Base-by-base conservation (phyloP, 2,888 invertebrate species). In the Carcina quercana region DNA sequence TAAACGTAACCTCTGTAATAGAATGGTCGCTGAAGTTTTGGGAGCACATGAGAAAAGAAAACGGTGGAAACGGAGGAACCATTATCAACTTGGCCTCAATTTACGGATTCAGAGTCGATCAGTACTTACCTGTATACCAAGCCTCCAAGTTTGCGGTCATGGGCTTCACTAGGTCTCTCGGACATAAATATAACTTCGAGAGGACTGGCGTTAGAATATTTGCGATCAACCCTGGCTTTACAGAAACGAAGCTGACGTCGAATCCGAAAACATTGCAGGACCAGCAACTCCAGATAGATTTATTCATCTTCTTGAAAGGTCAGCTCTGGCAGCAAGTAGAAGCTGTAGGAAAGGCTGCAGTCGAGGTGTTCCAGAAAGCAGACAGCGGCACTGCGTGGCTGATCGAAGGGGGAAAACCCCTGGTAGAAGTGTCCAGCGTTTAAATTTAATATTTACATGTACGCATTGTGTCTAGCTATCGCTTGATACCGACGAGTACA, bases 31-130 rank as follows among this genome's bases (percentile, higher is more conserved):
- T 86, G n/a, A 70, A 87, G 20, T 88, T 84, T 27, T 73, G 87
- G 54, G 74, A 88, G 33, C 78, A 86, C 50, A 86, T 89, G 86
- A 73, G 86, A n/a, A 80, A 64, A 25, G 78, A 86, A 38, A 80
- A 73, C 32, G 79, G 84, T 0, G 87, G 87, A 0, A 62, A 68
- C 20, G 90, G 90, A 6, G 90, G 90, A 1, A 82, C 85, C 1
- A 85, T 91, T 27, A 74, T 91, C n/a, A 91, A 91, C 53, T 69
- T 89, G 13, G 80, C 88, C 1, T 89, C 90, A 1, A 84, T 87
- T 13, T 80, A 86, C 36, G 89, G 89, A 0, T 72, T 83, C 25
- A 68, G 74, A 45, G 62, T 85, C 0, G 66, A 82, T 21, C 79
- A 79, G 14, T 83, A 72, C 15, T 52, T 80, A 10, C 88, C 89